Evolutionary conservation across 2,888 invertebrate species (phyloP).

Genomic region (Endotricha flammealis): DNA sequence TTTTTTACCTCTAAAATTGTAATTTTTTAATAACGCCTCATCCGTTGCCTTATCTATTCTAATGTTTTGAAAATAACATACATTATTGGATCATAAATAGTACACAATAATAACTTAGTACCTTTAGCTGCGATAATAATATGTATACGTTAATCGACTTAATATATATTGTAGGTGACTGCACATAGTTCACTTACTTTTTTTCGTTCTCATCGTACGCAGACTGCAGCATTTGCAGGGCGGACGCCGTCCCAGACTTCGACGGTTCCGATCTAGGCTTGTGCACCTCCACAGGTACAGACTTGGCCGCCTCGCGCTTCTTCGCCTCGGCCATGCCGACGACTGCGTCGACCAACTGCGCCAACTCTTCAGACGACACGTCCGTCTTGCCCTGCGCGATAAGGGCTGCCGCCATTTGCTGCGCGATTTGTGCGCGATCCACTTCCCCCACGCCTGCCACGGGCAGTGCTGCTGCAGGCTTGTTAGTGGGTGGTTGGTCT

Average conservation of each 20-base stretch:
- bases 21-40: no score
- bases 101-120: no score
- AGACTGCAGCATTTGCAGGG: slow-evolving; percentile 65
- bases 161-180: no score
- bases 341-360: slow-evolving; percentile 88
- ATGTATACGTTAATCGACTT: no score
- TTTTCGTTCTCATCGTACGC: slow-evolving; percentile 66
- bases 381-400: slow-evolving; percentile 89
- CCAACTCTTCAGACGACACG: slow-evolving; percentile 87
- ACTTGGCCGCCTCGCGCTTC: slow-evolving; percentile 46
- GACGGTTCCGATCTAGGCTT: no score
- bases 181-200: slow-evolving; percentile 42
- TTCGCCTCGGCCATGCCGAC: slow-evolving; percentile 74
- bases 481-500: slow-evolving; percentile 5
- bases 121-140: no score
- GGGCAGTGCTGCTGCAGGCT: slow-evolving; percentile 76
- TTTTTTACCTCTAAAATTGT: no score
- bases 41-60: no score
- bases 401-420: slow-evolving; percentile 88
- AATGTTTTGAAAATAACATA: no score
- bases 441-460: slow-evolving; percentile 86
- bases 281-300: no score
- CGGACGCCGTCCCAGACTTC: slow-evolving; percentile 54
- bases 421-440: slow-evolving; percentile 88
- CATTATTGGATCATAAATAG: no score